Percentiles rank a stretch among this genome's conserved stretches.
Evolutionary conservation across 2,797 vertebrate species (phyloP).

Genomic region (Anomalospiza imberbis): DNA sequence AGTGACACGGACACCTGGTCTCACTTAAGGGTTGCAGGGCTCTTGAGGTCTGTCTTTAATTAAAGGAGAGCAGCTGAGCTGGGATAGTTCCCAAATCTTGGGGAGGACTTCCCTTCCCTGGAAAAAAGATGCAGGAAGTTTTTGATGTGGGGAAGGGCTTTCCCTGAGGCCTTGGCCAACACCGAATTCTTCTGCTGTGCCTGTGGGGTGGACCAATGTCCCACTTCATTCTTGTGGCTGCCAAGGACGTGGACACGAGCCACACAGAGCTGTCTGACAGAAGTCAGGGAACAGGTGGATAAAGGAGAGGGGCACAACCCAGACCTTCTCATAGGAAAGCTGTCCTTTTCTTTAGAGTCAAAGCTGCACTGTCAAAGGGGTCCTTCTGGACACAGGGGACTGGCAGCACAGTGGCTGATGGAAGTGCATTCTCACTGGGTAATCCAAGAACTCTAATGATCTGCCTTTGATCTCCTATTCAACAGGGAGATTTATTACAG

Average conservation of each 20-base stretch:
- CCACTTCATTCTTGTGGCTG: neutral
- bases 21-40: neutral
- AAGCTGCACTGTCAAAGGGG: neutral
- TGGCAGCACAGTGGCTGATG: neutral
- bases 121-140: neutral
- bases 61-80: neutral
- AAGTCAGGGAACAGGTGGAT: neutral
- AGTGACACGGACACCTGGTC: accelerated
- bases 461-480: constrained; percentile 65
- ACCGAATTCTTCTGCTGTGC: neutral
- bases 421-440: constrained; percentile 21
- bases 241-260: accelerated
- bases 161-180: neutral
- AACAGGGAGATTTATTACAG: constrained; percentile 47
- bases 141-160: neutral
- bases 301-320: neutral
- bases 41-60: neutral
- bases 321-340: neutral
- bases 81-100: neutral
- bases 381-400: neutral
- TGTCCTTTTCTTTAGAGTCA: neutral
- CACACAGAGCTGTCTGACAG: neutral
- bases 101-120: neutral
- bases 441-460: constrained; percentile 60
- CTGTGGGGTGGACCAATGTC: neutral